These are phyloP conservation scores for Pachyrhynchus sulphureomaculatus DNA, from an alignment of 1,140 invertebrate genomes.

Conservation along the genomic window DNA sequence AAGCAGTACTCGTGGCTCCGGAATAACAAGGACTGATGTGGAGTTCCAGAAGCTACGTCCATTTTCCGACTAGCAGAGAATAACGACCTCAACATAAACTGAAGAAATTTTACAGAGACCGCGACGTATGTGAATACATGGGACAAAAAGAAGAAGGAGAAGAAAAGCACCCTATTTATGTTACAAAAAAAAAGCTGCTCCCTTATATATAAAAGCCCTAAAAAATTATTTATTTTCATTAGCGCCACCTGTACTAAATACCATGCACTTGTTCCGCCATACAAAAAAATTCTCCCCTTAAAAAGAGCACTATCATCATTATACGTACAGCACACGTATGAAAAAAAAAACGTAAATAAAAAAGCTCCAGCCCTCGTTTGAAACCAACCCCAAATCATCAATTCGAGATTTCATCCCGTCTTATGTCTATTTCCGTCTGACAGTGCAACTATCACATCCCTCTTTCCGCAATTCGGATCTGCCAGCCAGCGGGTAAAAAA, in stretches of 20 bases:
- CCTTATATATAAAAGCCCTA: too few relatives aligned
- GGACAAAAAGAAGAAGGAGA: too few relatives aligned
- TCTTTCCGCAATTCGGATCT: not conserved
- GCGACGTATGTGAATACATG: too few relatives aligned
- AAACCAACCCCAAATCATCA: constrained; percentile 1
- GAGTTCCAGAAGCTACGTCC: too few relatives aligned
- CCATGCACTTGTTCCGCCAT: not conserved
- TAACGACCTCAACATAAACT: too few relatives aligned
- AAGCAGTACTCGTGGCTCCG: too few relatives aligned
- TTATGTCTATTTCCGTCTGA: constrained; percentile 7
- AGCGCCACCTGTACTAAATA: not conserved
- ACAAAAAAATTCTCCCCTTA: not conserved
- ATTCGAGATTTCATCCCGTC: not conserved
- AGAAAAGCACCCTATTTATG: too few relatives aligned
- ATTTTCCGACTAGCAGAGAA: too few relatives aligned
- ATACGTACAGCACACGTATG: not conserved
- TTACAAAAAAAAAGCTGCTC: too few relatives aligned
- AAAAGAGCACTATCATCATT: not conserved
- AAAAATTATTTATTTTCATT: too few relatives aligned
- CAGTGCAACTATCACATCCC: constrained; percentile 5
- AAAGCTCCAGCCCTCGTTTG: not conserved
- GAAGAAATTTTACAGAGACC: too few relatives aligned
- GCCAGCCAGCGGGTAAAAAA: constrained; percentile 4
- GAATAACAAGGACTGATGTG: too few relatives aligned
- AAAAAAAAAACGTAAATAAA: constrained; percentile 2